Conservation (phyloP, 2,797 vertebrate genomes). For the Holocentrus rufus region DNA sequence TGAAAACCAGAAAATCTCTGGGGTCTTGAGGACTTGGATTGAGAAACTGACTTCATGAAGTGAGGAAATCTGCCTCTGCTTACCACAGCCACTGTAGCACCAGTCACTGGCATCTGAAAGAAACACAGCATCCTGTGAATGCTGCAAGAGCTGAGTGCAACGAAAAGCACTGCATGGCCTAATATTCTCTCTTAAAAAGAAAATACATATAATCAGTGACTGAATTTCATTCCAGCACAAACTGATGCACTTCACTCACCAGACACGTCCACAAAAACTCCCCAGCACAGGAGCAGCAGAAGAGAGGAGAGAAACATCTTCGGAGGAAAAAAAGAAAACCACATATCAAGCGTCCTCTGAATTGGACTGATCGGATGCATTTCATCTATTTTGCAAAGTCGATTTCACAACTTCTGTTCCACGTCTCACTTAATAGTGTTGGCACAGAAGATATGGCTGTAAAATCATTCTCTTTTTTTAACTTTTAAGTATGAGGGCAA, state of each 20-base stretch:
- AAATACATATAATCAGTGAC: no score
- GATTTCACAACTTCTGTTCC: no score
- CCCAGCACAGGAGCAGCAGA: conserved; percentile 44
- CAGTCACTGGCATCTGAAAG: conserved; percentile 56
- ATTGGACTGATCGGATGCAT: no score
- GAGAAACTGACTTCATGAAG: not conserved
- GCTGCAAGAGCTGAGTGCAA: not conserved
- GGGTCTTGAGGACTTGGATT: not conserved
- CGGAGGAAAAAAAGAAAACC: not conserved
- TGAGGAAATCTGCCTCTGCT: conserved; percentile 15
- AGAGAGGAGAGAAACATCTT: conserved; percentile 47
- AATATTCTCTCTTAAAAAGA: no score
- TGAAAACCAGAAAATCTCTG: no score
- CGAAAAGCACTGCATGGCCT: no score
- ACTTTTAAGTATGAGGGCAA: no score
- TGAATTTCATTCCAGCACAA: no score
- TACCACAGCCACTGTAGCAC: conserved; percentile 76
- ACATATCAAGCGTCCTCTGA: not conserved
- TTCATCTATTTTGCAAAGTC: no score
- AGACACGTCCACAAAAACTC: conserved; percentile 6
- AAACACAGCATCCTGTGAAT: conserved; percentile 7
- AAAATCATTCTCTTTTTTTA: no score
- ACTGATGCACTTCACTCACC: conserved; percentile 49
- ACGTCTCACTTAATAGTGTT: not conserved
- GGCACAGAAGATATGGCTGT: not conserved